Evolutionary conservation across 2,888 invertebrate genomes (phyloP), one percentile per base, ranked within the genome.

Genomic region (Odiellus spinosus): DNA sequence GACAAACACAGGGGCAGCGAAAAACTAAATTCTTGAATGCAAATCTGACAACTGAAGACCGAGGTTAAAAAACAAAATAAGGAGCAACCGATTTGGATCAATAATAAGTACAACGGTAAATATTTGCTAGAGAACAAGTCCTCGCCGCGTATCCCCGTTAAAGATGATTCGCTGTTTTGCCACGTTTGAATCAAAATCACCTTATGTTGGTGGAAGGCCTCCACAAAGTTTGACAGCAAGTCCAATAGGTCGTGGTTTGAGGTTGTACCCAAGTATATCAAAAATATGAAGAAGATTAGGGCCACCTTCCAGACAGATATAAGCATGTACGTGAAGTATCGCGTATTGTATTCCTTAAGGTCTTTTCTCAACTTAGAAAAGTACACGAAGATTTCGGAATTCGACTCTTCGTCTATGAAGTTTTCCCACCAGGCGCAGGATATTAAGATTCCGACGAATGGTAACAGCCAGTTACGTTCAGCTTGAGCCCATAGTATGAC

Each of bases 371-470:
- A 72, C 62, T 78, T 75, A 10, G 80, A 83, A 59, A 85, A 69
- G 39, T 74, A 74, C 61, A 80, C 79, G 42, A 87, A 76, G 52
- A 81, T 68, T 1, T 86, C 80, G 47, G 91, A 88, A 8, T 4
- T 4, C 5, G 26, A 26, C 59, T 84, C 77, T 48, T 77, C 74
- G 48, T 85, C 82, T 1, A 91, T 85, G 63, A 86, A 96, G 67
- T 96, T 96, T 67, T 96, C 95, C 96, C 96, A 96, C 90, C 93
- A 95, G 19, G 87, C 86, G 35, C 86, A 74, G 1, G 95, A 95
- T 53, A 88, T 81, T 59, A 90, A 75, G 46, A 88, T 66, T 34
- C 88, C 75, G 1, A 88, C 75, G 0, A 86, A 71, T 1, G 93
- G 26, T 8, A 26, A 8, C 5, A 26, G 26, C 26, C 26, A 26